A percentile compares a stretch with the other conserved stretches of the same genome.
These are phyloP conservation scores for Drosophila navojoa DNA, from an alignment of 1,140 invertebrate genomes.

Conservation along the genomic window DNA sequence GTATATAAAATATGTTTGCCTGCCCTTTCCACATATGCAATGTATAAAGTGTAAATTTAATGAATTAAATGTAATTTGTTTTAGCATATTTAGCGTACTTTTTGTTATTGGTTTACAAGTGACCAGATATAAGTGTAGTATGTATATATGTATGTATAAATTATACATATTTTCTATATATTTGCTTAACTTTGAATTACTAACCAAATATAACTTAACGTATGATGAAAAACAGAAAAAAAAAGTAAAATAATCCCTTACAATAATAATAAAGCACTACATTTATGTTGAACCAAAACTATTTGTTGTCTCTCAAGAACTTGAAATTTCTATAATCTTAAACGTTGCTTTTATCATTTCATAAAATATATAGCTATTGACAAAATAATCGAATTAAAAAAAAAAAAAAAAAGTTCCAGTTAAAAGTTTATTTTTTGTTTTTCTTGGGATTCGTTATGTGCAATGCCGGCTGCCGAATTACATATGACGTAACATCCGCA, in stretches of 20 bases:
- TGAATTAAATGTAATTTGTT: constrained; percentile 59
- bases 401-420: not conserved
- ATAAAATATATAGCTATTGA: not conserved
- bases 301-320: constrained; percentile 22
- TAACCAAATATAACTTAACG: constrained; percentile 36
- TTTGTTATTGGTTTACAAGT: constrained; percentile 76
- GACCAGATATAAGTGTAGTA: constrained; percentile 72
- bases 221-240: constrained; percentile 27
- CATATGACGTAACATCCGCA: constrained; percentile 14
- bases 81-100: constrained; percentile 38
- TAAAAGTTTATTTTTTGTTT: not conserved
- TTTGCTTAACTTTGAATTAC: constrained; percentile 46
- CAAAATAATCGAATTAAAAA: not conserved
- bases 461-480: constrained; percentile 16
- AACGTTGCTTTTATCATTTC: constrained; percentile 4
- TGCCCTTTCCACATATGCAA: constrained; percentile 48
- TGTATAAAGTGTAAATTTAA: constrained; percentile 58
- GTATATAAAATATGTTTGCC: not conserved
- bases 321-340: constrained; percentile 12
- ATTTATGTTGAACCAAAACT: constrained; percentile 20
- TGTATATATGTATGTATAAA: constrained; percentile 16
- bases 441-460: constrained; percentile 15
- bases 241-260: constrained; percentile 17
- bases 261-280: constrained; percentile 46
- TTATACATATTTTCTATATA: constrained; percentile 12